Evolutionary conservation across 2,888 invertebrate species (phyloP).

Genomic region (Branchipolynoe longqiensis): DNA sequence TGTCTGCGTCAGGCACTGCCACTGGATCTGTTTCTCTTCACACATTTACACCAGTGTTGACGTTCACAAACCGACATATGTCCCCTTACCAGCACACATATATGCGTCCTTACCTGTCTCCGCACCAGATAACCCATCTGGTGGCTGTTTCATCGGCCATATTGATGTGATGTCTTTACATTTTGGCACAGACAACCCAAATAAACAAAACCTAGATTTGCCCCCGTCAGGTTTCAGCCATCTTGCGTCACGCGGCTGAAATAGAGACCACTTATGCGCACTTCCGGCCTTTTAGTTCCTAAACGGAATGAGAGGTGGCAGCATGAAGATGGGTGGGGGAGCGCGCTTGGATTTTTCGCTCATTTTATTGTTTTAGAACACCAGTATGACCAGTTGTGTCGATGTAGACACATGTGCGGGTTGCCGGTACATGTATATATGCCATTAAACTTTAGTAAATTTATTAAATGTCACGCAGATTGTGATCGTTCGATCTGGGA

Average conservation of each 20-base stretch:
- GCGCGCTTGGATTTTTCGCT: no score
- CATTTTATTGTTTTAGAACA: no score
- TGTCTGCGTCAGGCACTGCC: neutral
- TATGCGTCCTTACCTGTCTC: neutral
- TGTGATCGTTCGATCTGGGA: no score
- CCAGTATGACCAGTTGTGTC: no score
- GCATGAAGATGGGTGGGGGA: no score
- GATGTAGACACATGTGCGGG: no score
- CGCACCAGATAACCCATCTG: slow-evolving; percentile 37
- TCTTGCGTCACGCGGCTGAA: slow-evolving; percentile 6
- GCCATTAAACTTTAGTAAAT: no score
- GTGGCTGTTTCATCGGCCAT: neutral
- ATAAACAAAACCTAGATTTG: slow-evolving; percentile 7
- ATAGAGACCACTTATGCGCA: neutral
- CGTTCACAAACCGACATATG: neutral
- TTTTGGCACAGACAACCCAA: neutral
- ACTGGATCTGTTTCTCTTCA: neutral
- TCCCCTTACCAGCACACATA: neutral
- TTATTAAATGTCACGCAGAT: no score
- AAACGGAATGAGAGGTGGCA: no score
- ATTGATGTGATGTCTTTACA: slow-evolving; percentile 12
- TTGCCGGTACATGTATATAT: no score
- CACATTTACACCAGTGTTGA: neutral
- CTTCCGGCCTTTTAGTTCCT: no score
- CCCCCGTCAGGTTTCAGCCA: neutral